Evolutionary conservation across 2,888 invertebrate species (phyloP), one percentile per base, ranked within the genome.

Genomic region (Xiphydria camelus): DNA sequence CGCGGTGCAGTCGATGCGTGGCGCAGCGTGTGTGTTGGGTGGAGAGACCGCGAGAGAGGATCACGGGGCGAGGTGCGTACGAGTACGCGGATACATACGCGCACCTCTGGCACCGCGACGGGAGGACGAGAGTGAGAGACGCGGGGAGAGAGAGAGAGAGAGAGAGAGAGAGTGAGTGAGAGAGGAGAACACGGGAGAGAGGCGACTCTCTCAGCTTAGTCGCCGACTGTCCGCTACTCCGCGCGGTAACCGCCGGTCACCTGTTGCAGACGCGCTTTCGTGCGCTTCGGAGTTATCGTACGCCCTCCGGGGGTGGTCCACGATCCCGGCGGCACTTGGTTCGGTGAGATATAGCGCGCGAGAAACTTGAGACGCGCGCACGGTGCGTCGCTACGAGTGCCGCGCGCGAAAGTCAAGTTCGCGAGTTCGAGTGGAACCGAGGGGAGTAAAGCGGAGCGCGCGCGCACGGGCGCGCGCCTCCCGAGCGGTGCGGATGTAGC

Each of bases 171-270:
- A 17, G 33, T 18, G 17, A 23, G 23, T 7, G 23, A n/a, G n/a
- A 23, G 23, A 23, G 23, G 23, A 23, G 23, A 23, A 40, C 43
- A 43, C 36, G 17, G 22, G 62, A 62, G 62, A 61, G 68, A 63
- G 66, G 60, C 54, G 63, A 62, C 62, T 60, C 61, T 60, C 61
- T 58, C 61, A 55, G 59, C 59, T 60, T 66, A 64, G 60, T 66
- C 56, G 59, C 59, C 55, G 68, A 64, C 60, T 65, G 68, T 67
- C 65, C 65, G 66, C 68, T 67, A 61, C 64, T 61, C 64, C 59
- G 65, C 58, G 55, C 62, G 58, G 61, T 66, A 62, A 63, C 62
- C 39, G 47, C 53, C 62, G n/a, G n/a, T n/a, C 66, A 64, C 62
- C 64, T 64, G 66, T 66, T 66, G 65, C 63, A 26, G 48, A 44